A percentile compares a stretch with the other conserved stretches of the same genome.
These are phyloP conservation scores for Bradysia coprophila DNA, from an alignment of 1,140 invertebrate species.

Conservation along the genomic window DNA sequence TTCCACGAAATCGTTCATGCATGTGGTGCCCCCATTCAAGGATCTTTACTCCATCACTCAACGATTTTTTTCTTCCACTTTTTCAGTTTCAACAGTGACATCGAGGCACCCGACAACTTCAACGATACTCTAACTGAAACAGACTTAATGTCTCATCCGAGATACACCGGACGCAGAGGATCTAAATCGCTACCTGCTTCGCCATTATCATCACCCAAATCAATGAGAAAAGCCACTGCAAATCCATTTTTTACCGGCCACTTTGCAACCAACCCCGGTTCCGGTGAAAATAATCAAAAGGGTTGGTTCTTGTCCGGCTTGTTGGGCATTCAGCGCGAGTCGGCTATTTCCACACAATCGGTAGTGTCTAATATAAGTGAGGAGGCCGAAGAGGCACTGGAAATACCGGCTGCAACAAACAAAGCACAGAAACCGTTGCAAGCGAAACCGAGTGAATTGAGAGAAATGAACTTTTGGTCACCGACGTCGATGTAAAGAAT, in stretches of 20 bases:
- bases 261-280: conserved; percentile 2
- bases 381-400: neutral
- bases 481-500: conserved; percentile 64
- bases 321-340: conserved; percentile 3
- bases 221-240: conserved; percentile 22
- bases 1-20: too few species aligned
- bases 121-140: neutral
- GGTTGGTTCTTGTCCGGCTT: conserved; percentile 3
- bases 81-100: neutral
- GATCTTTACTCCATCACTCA: too few species aligned
- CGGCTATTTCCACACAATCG: neutral
- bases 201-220: conserved; percentile 35
- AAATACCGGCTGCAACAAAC: neutral
- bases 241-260: conserved; percentile 4
- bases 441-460: conserved; percentile 47
- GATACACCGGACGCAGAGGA: conserved; percentile 25
- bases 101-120: neutral
- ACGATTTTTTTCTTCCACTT: neutral
- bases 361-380: neutral
- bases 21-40: too few species aligned
- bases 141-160: neutral
- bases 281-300: neutral
- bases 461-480: conserved; percentile 72
- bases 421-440: conserved; percentile 9
- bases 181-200: conserved; percentile 51